These are phyloP conservation scores for Sussaba pulchella DNA, from an alignment of 2,888 invertebrate species.

Conservation along the genomic window DNA sequence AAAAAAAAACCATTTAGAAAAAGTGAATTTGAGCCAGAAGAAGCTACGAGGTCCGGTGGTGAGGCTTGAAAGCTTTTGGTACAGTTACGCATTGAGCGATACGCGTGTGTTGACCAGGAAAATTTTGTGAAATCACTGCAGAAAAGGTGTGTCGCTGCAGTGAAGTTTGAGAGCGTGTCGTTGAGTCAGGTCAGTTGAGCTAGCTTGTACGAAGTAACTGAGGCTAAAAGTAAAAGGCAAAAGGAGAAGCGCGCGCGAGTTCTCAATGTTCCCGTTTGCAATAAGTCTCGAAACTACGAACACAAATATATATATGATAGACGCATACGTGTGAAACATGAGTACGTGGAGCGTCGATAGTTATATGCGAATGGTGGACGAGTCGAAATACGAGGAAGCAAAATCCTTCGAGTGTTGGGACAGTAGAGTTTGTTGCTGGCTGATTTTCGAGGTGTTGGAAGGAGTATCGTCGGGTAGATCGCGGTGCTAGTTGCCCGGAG, in stretches of 20 bases:
- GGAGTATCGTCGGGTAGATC: conserved; percentile 19
- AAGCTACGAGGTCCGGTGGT: neutral
- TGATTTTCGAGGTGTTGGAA: neutral
- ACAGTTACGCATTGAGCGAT: neutral
- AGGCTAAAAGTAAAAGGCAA: conserved; percentile 39
- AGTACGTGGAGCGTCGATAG: too few relatives aligned
- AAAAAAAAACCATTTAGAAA: neutral
- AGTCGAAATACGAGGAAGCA: conserved; percentile 28
- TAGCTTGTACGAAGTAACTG: conserved; percentile 7
- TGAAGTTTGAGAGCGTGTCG: conserved; percentile 8
- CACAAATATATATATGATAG: conserved; percentile 5
- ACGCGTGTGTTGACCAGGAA: neutral
- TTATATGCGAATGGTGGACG: neutral
- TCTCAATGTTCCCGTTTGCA: neutral
- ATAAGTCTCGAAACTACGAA: neutral
- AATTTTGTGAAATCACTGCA: too few relatives aligned
- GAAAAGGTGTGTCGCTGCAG: neutral
- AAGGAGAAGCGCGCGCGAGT: conserved; percentile 3
- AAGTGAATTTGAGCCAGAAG: neutral
- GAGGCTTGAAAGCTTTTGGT: neutral
- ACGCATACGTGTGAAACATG: too few relatives aligned
- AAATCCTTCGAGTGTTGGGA: conserved; percentile 26
- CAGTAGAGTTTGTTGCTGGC: conserved; percentile 30
- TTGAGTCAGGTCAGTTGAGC: conserved; percentile 54
- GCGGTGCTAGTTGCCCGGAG: conserved; percentile 4